A percentile compares a stretch with the other conserved stretches of the same genome.
These are phyloP conservation scores for Eulimnadia texana DNA, from an alignment of 1,140 invertebrate genomes.

Conservation along the genomic window DNA sequence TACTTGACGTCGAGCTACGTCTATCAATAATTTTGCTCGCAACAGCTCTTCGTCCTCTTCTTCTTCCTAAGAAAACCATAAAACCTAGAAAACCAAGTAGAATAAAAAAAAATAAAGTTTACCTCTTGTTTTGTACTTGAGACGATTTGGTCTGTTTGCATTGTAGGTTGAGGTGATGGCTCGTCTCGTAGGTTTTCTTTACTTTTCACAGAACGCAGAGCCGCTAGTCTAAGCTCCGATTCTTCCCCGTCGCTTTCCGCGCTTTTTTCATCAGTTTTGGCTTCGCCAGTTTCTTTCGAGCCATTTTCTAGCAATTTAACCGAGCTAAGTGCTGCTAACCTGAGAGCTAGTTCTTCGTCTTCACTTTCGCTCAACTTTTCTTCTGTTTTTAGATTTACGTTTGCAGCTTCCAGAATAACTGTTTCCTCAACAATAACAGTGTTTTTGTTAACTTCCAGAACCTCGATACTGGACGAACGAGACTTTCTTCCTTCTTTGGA, in stretches of 20 bases:
- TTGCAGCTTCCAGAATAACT: too few relatives aligned
- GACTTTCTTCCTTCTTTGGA: background rate
- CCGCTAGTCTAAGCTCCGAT: background rate
- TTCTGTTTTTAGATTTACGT: too few relatives aligned
- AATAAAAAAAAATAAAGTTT: too few relatives aligned
- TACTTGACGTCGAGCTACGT: slow-evolving; percentile 3
- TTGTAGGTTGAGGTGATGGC: background rate
- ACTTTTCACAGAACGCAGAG: background rate
- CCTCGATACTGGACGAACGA: background rate
- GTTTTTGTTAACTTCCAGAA: background rate
- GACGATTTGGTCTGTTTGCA: too few relatives aligned
- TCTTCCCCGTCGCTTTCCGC: too few relatives aligned
- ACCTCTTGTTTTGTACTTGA: background rate
- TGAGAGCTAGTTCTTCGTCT: slow-evolving; percentile 1
- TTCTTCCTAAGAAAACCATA: background rate
- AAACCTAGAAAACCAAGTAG: background rate
- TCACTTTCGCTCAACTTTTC: background rate
- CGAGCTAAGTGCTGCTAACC: background rate
- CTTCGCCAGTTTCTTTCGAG: background rate
- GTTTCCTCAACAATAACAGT: too few relatives aligned
- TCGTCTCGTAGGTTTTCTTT: background rate
- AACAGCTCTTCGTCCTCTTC: slow-evolving; percentile 8
- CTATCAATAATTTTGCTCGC: background rate
- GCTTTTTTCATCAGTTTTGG: too few relatives aligned
- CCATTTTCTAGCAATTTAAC: background rate